Evolutionary conservation across 2,113 vertebrate species (phyloP).

Genomic region (Cyanistes caeruleus): DNA sequence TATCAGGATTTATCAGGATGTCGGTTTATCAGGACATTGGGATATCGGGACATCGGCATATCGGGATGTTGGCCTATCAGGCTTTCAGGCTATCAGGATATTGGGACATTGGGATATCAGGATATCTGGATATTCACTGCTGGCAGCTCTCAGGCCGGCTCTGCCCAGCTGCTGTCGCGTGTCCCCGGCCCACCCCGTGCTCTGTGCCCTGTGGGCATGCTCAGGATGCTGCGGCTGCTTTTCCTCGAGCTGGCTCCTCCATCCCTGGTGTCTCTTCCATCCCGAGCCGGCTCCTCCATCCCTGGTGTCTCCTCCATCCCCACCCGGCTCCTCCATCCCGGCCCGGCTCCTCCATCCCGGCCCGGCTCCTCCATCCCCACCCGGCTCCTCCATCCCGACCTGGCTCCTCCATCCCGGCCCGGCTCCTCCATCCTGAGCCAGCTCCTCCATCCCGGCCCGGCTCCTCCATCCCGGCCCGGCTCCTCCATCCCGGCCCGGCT

Average conservation of each 20-base stretch:
- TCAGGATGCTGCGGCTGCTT: rapidly evolving
- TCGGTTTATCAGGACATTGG: rapidly evolving
- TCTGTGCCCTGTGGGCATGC: neutral
- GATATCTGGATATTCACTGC: rapidly evolving
- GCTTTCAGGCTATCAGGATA: rapidly evolving
- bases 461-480: too few relatives aligned
- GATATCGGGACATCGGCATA: rapidly evolving
- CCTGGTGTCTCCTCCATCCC: too few relatives aligned
- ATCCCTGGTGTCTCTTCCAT: too few relatives aligned
- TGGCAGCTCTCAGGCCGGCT: neutral
- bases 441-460: too few relatives aligned
- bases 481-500: too few relatives aligned
- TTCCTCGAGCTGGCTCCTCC: rapidly evolving
- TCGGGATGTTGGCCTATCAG: rapidly evolving
- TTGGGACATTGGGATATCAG: rapidly evolving
- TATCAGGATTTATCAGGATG: rapidly evolving
- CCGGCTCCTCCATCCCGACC: too few relatives aligned
- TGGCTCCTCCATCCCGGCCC: too few relatives aligned
- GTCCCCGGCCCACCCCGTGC: rapidly evolving
- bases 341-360: too few relatives aligned
- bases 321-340: too few relatives aligned
- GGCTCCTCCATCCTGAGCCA: too few relatives aligned
- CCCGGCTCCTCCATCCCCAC: too few relatives aligned
- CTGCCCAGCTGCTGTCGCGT: rapidly evolving
- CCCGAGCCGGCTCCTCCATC: too few relatives aligned